These are phyloP conservation scores for Leucopsar rothschildi DNA, from an alignment of 2,113 vertebrate species.

Conservation along the genomic window DNA sequence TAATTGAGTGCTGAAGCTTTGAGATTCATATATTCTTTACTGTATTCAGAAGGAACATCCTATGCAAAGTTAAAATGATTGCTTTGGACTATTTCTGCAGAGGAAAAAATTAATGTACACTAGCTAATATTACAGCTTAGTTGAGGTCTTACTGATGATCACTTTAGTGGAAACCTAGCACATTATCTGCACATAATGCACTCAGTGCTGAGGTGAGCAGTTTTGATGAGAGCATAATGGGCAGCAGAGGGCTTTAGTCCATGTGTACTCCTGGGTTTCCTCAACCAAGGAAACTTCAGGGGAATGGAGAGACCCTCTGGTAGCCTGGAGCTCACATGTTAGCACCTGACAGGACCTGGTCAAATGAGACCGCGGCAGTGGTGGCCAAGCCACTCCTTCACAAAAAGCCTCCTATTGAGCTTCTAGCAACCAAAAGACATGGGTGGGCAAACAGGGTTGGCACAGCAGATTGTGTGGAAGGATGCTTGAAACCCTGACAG, in stretches of 20 bases:
- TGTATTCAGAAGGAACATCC: background rate
- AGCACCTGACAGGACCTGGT: background rate
- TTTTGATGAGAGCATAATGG: accelerated
- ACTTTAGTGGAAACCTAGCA: background rate
- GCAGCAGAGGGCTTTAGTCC: accelerated
- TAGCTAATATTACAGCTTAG: background rate
- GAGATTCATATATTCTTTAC: background rate
- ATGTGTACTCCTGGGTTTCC: background rate
- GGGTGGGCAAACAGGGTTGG: background rate
- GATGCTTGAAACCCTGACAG: background rate
- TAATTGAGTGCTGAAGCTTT: background rate
- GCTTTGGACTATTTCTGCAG: background rate
- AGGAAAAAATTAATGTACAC: background rate
- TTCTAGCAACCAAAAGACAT: background rate
- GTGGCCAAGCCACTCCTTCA: background rate
- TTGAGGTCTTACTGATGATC: background rate
- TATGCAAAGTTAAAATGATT: background rate
- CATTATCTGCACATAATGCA: background rate
- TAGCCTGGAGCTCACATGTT: background rate
- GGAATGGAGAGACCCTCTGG: background rate
- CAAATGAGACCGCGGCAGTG: background rate
- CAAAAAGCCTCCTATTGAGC: too few relatives aligned
- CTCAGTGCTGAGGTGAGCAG: background rate
- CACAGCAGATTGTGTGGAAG: background rate
- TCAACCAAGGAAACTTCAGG: background rate